Conservation (phyloP, 2,113 vertebrate genomes). For the Oncorhynchus kisutch region DNA sequence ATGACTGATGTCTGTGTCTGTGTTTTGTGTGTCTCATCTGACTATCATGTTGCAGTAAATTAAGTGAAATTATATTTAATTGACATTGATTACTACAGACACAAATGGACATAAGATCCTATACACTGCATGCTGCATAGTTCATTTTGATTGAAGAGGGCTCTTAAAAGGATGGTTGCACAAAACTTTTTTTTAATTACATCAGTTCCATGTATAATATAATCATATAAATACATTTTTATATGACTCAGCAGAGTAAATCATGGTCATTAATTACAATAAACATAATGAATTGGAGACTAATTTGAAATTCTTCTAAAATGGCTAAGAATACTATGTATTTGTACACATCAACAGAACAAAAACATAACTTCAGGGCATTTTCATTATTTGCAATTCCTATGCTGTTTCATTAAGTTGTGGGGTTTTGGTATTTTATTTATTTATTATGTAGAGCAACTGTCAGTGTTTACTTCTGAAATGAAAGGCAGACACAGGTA, state of each 20-base stretch:
- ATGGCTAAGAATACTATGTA: not conserved
- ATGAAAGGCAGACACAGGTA: constrained; percentile 35
- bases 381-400: not conserved
- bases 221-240: not conserved
- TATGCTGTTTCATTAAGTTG: not conserved
- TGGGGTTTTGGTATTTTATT: not conserved
- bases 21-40: not conserved
- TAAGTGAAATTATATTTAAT: not conserved
- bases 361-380: not conserved
- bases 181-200: not conserved
- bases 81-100: not conserved
- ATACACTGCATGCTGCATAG: not conserved
- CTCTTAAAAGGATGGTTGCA: not conserved
- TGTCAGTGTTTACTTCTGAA: constrained; percentile 10
- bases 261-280: too few species aligned
- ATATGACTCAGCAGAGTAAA: not conserved
- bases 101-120: not conserved
- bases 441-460: not conserved
- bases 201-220: not conserved
- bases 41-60: not conserved
- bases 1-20: not conserved
- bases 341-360: not conserved
- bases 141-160: not conserved
- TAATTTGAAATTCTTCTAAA: not conserved
- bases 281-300: not conserved